Evolutionary conservation across 2,113 vertebrate genomes (phyloP), one percentile per base, ranked within the genome.

Genomic region (Mesitornis unicolor): DNA sequence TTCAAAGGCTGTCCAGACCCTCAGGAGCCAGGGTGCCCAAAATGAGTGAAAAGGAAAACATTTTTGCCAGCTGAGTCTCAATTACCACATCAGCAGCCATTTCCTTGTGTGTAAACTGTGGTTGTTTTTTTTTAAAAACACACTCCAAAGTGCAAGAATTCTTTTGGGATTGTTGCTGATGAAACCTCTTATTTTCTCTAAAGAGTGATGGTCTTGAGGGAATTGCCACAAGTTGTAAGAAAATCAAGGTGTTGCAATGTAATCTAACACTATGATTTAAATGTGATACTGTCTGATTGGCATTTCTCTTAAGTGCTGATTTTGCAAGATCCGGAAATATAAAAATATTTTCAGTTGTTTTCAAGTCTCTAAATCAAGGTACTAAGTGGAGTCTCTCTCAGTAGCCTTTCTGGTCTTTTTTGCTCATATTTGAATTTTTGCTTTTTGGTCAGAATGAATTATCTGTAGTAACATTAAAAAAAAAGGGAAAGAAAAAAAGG

Each of bases 321-420:
- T 95, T 74, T 70, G 74, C 50, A 50, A 65, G 91, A 87, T 81
- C 75, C 95, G n/a, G 60, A 81, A 88, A 78, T 59, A 76, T 18
- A 67, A 83, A 69, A 67, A 91, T 95, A 89, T 96, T 97, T 97
- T 95, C 93, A 73, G 86, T 94, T 97, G 70, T 96, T 98, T 97
- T 95, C 76, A 94, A 42, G 29, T 95, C 86, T 84, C 79, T 97
- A 97, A 95, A 97, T 97, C 48, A 70, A 95, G 97, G 71, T 60
- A 73, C 50, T 94, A 93, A 91, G 87, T 42, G 45, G 50, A 94
- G 22, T 40, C 38, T 43, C 90, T 10, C 4, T 42, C 79, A 93
- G 16, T 48, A 93, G 67, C 22, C 9, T 67, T 91, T 59, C 84
- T 75, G 15, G 56, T 84, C 18, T 84, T 65, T n/a, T 86, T 60